Conservation (phyloP, 2,888 invertebrate species). For the Carpatolechia fugitivella region DNA sequence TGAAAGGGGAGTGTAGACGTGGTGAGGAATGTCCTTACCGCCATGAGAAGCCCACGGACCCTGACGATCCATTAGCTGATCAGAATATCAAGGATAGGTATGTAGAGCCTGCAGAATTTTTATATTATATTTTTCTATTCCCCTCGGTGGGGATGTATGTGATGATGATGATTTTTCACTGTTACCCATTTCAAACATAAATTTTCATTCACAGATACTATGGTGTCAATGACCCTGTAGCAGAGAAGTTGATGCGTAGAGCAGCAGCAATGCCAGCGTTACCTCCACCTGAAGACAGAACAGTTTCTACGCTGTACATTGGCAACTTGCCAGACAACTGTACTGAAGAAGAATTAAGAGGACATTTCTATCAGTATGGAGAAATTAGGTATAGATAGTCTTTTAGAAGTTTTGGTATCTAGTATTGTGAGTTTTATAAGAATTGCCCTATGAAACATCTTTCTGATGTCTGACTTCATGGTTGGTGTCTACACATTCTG, state of each 20-base stretch:
- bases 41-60: slow-evolving; percentile 97
- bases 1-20: slow-evolving; percentile 97
- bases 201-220: slow-evolving; percentile 82
- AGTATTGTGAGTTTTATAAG: neutral
- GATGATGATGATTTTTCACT: too few relatives aligned
- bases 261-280: slow-evolving; percentile 96
- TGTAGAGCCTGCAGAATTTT: slow-evolving; percentile 21
- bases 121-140: neutral
- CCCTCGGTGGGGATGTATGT: too few relatives aligned
- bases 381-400: slow-evolving; percentile 88
- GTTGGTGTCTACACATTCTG: too few relatives aligned
- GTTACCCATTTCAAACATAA: too few relatives aligned
- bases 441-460: neutral
- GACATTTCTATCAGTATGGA: slow-evolving; percentile 99
- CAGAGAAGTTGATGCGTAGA: slow-evolving; percentile 93
- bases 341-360: slow-evolving; percentile 93
- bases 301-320: slow-evolving; percentile 98
- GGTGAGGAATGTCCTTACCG: slow-evolving; percentile 98
- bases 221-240: slow-evolving; percentile 97
- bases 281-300: slow-evolving; percentile 96
- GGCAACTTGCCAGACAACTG: slow-evolving; percentile 95
- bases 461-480: too few relatives aligned
- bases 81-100: slow-evolving; percentile 95
- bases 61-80: slow-evolving; percentile 96
- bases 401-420: too few relatives aligned